Evolutionary conservation across 2,113 vertebrate genomes (phyloP).

Genomic region (Chaetorhynchus papuensis): DNA sequence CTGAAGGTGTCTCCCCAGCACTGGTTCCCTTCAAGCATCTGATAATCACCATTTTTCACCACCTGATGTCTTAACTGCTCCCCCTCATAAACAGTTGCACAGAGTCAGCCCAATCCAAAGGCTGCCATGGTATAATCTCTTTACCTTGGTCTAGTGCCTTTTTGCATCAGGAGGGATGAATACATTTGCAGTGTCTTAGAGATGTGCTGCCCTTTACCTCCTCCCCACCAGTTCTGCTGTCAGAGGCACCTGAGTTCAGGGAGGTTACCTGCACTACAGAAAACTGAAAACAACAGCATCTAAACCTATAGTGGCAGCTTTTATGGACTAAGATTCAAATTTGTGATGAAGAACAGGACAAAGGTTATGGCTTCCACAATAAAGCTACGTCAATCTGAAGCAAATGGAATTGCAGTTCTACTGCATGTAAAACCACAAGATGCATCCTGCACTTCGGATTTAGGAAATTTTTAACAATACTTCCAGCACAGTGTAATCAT

Average conservation of each 20-base stretch:
- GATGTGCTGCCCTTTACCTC: not conserved
- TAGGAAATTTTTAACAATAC: not conserved
- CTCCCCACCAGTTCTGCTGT: not conserved
- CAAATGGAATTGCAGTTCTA: not conserved
- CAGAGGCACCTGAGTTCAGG: not conserved
- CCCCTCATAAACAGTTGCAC: not conserved
- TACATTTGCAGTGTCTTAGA: not conserved
- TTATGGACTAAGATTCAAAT: not conserved
- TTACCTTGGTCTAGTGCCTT: not conserved
- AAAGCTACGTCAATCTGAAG: not conserved
- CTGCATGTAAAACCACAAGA: not conserved
- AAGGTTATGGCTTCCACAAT: not conserved
- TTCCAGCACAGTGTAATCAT: not conserved
- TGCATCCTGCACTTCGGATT: not conserved
- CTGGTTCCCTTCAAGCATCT: not conserved
- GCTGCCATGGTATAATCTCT: not conserved
- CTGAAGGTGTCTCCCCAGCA: not conserved
- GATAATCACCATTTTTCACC: not conserved
- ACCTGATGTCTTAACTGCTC: not conserved
- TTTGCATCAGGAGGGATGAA: not conserved
- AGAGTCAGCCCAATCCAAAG: not conserved
- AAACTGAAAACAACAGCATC: not conserved
- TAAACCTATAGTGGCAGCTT: not conserved
- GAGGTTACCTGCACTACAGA: not conserved
- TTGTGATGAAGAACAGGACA: not conserved